Conservation (phyloP, 2,113 vertebrate species). For the human region GRCh38 chr1:180482001-180482500, state of each 20-base stretch:
- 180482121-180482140: neutral
- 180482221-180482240: slow-evolving; percentile 30
- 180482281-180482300: neutral
- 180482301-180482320: neutral
- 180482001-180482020: neutral
- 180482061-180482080: slow-evolving; percentile 15
- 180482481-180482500: neutral
- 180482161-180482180: neutral
- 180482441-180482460: neutral
- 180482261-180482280: neutral
- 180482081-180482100: neutral
- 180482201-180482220: neutral
- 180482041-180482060: neutral
- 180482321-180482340: neutral
- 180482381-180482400: neutral
- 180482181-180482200: neutral
- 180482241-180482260: neutral
- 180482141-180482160: slow-evolving; percentile 7
- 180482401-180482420: neutral
- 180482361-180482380: neutral
- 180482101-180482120: neutral
- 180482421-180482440: neutral
- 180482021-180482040: neutral
- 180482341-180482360: neutral
- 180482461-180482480: neutral